Conservation (phyloP, 2,797 vertebrate species). For the Falco rusticolus region DNA sequence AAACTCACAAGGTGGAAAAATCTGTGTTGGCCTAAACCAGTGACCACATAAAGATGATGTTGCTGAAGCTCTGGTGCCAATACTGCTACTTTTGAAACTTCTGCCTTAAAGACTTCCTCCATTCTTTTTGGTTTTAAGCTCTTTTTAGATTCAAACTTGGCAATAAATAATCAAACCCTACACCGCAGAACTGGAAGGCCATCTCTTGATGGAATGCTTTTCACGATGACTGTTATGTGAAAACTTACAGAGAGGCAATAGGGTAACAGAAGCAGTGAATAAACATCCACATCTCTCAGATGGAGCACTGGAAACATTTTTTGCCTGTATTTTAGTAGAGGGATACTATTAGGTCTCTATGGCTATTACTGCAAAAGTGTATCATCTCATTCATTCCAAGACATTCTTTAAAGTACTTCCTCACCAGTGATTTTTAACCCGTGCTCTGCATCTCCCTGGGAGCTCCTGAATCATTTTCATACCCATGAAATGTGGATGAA, state of each 20-base stretch:
- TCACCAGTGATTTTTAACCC: not conserved
- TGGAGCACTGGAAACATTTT: not conserved
- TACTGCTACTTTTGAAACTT: not conserved
- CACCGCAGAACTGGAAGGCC: not conserved
- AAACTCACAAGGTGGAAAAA: not conserved
- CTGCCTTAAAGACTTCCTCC: not conserved
- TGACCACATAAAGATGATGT: not conserved
- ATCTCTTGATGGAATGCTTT: not conserved
- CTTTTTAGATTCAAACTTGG: not conserved
- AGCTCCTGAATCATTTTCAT: not conserved
- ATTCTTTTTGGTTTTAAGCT: not conserved
- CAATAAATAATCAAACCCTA: not conserved
- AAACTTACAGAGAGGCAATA: not conserved
- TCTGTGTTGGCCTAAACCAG: not conserved
- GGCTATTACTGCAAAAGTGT: not conserved
- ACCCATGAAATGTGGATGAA: constrained; percentile 2
- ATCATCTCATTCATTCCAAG: not conserved
- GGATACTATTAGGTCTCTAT: not conserved
- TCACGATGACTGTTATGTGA: not conserved
- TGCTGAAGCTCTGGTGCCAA: not conserved
- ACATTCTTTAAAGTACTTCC: not conserved
- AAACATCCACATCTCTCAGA: not conserved
- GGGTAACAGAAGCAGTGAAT: not conserved
- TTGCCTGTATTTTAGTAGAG: not conserved
- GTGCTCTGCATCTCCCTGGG: not conserved